A percentile compares a stretch with the other conserved stretches of the same genome.
Conservation (phyloP, 2,797 vertebrate genomes). For the Pantherophis vulpinus region DNA sequence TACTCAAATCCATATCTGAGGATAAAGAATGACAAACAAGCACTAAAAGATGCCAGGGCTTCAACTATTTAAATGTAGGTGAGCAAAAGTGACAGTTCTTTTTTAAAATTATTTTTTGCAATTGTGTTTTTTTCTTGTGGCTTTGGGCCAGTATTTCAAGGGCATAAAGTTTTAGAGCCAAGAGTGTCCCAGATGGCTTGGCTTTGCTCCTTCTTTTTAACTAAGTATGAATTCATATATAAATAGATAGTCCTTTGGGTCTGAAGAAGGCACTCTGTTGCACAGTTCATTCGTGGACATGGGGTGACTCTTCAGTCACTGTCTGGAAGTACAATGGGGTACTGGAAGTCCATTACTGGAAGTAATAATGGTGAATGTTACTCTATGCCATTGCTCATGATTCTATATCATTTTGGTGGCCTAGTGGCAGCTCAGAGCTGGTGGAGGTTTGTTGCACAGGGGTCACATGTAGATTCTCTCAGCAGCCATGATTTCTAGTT, state of each 20-base stretch:
- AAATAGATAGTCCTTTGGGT: not conserved
- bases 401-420: not conserved
- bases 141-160: not conserved
- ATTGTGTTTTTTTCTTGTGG: not conserved
- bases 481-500: not conserved
- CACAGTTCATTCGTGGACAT: not conserved
- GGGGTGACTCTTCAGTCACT: not conserved
- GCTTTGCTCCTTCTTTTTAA: not conserved
- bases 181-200: not conserved
- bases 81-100: not conserved
- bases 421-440: not conserved
- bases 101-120: not conserved
- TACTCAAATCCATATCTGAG: not conserved
- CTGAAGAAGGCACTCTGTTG: not conserved
- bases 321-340: not conserved
- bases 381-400: not conserved
- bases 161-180: not conserved
- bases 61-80: not conserved
- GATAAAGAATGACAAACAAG: not conserved
- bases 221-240: conserved; percentile 12
- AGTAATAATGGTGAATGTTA: not conserved
- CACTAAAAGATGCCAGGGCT: not conserved
- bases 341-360: not conserved
- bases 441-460: not conserved
- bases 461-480: not conserved